Evolutionary conservation across 2,888 invertebrate species (phyloP).

Genomic region (Heteromurus nitidus): DNA sequence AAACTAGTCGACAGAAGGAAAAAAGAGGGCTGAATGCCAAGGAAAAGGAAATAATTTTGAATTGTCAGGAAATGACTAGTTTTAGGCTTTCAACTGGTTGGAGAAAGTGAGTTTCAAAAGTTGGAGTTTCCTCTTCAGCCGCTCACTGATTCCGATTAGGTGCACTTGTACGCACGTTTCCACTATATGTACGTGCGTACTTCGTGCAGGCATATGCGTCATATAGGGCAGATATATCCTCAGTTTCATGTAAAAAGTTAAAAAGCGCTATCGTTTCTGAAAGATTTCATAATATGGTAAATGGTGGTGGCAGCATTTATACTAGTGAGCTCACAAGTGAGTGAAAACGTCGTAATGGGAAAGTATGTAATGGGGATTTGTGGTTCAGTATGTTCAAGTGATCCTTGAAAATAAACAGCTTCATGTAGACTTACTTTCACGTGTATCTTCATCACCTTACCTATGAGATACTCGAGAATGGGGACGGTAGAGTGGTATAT

Average conservation of each 20-base stretch:
- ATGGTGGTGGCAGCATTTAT: conserved; percentile 15
- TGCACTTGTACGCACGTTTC: background rate
- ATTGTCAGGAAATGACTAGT: conserved; percentile 66
- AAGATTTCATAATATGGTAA: conserved; percentile 30
- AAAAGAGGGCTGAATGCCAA: conserved; percentile 30
- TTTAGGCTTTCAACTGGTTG: conserved; percentile 53
- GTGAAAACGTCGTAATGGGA: conserved; percentile 20
- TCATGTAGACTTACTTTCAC: background rate
- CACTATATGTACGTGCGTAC: background rate
- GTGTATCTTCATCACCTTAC: background rate
- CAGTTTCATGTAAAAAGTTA: conserved; percentile 16
- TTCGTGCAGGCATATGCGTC: no score
- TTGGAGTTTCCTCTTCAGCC: conserved; percentile 54
- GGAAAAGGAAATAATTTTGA: conserved; percentile 64
- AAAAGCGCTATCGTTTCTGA: conserved; percentile 30
- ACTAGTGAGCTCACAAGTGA: conserved; percentile 1
- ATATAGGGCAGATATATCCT: no score
- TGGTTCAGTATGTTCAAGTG: conserved; percentile 57
- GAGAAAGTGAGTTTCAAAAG: conserved; percentile 46
- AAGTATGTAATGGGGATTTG: conserved; percentile 52
- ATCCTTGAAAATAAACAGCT: conserved; percentile 53
- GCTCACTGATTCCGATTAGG: conserved; percentile 50
- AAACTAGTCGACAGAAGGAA: background rate
- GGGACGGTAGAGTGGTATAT: no score
- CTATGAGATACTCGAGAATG: no score